These are phyloP conservation scores for Dendrolimus houi DNA, from an alignment of 2,888 invertebrate genomes.

Conservation along the genomic window DNA sequence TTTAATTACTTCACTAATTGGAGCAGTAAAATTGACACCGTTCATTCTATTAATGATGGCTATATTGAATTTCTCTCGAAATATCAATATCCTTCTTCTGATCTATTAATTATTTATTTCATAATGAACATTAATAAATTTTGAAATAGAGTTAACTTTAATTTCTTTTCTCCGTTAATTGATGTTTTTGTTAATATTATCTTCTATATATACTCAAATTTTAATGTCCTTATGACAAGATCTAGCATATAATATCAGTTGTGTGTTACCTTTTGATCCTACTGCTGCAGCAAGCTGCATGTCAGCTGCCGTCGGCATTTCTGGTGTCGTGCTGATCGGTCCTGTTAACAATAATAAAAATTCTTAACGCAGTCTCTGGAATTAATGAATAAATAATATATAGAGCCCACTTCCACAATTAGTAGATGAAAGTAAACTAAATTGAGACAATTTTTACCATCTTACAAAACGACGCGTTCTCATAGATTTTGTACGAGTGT, in stretches of 20 bases:
- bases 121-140: background rate
- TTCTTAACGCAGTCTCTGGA: too few relatives aligned
- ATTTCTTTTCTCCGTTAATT: too few relatives aligned
- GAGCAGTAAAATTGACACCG: constrained; percentile 25
- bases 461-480: too few relatives aligned
- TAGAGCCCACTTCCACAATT: too few relatives aligned
- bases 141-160: constrained; percentile 1
- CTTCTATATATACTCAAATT: constrained; percentile 5
- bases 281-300: constrained; percentile 66
- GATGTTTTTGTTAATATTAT: background rate
- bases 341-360: constrained; percentile 29
- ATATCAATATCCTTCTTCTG: constrained; percentile 10
- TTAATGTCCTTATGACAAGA: too few relatives aligned
- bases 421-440: too few relatives aligned
- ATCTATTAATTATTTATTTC: background rate
- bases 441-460: too few relatives aligned
- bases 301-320: constrained; percentile 68
- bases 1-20: constrained; percentile 32
- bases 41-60: constrained; percentile 9
- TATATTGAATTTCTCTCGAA: constrained; percentile 11
- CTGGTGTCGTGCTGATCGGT: constrained; percentile 67
- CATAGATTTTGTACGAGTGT: too few relatives aligned
- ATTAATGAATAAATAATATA: too few relatives aligned
- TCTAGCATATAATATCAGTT: too few relatives aligned
- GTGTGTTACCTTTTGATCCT: constrained; percentile 50